phyloP scores from a whole-genome alignment of 2,888 invertebrate genomes.

The Argyresthia albistria region DNA sequence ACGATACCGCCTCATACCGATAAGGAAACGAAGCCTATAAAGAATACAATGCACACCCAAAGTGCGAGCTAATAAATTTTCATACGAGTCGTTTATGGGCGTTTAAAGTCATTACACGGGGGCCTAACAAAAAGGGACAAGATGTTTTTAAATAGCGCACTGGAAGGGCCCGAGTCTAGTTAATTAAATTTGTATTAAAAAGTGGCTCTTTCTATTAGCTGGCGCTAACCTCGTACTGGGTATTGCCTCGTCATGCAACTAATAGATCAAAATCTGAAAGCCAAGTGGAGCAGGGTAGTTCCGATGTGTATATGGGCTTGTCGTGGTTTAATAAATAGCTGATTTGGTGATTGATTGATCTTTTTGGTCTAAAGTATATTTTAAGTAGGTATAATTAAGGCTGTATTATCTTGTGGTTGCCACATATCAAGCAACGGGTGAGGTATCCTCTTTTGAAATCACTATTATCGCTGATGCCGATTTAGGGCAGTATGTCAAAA shows the following conservation, averaged over 20 bases:
- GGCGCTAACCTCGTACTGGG: conserved; percentile 44
- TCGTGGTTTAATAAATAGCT: conserved; percentile 31
- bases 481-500: too few species aligned
- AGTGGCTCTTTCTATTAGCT: conserved; percentile 53
- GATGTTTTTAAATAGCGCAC: conserved; percentile 49
- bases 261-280: conserved; percentile 66
- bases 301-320: conserved; percentile 47
- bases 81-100: conserved; percentile 57
- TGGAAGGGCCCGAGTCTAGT: conserved; percentile 51
- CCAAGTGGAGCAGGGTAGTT: conserved; percentile 42
- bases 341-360: conserved; percentile 65
- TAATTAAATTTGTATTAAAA: conserved; percentile 71
- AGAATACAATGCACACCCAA: conserved; percentile 43
- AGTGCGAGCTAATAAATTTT: conserved; percentile 56
- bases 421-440: too few species aligned
- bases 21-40: conserved; percentile 38
- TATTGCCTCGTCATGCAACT: conserved; percentile 51
- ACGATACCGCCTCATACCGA: conserved; percentile 16
- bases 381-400: too few species aligned
- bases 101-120: conserved; percentile 65
- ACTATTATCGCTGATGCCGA: too few species aligned
- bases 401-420: too few species aligned
- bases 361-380: conserved; percentile 13
- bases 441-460: too few species aligned
- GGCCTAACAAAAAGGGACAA: conserved; percentile 44